phyloP scores from a whole-genome alignment of 2,797 vertebrate genomes.

The Xyrichtys novacula region DNA sequence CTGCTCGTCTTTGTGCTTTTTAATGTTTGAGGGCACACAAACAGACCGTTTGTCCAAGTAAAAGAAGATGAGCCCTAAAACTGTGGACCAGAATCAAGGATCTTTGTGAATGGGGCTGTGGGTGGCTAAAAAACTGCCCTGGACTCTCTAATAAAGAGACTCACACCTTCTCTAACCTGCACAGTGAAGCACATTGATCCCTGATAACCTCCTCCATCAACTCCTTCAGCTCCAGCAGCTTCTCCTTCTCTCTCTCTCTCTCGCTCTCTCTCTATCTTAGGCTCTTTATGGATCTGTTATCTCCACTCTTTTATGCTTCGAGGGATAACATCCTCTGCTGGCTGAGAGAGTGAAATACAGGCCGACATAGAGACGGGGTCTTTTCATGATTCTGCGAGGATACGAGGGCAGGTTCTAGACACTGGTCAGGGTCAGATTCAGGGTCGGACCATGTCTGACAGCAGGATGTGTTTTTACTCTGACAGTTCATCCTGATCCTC shows the following conservation, averaged over 20 bases:
- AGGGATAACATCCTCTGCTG: constrained; percentile 1
- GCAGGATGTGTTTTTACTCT: constrained; percentile 12
- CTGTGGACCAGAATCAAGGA: too few species aligned
- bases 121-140: too few species aligned
- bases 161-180: not conserved
- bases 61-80: too few species aligned
- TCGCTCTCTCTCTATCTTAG: too few species aligned
- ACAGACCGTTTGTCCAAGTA: too few species aligned
- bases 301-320: constrained; percentile 24
- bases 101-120: too few species aligned
- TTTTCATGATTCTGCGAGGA: constrained; percentile 11
- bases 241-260: not conserved
- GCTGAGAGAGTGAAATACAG: not conserved
- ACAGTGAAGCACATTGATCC: constrained; percentile 5
- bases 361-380: constrained; percentile 7
- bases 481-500: constrained; percentile 23
- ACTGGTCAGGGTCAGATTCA: not conserved
- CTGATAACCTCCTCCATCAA: not conserved
- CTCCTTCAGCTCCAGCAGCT: constrained; percentile 11
- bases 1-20: too few species aligned
- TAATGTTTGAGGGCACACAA: too few species aligned
- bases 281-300: constrained; percentile 40
- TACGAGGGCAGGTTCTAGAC: constrained; percentile 20
- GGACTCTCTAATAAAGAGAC: not conserved
- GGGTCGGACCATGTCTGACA: not conserved